These are phyloP conservation scores for Dysidea cf. avara DNA, from an alignment of 37 sponge, comb jelly and placozoan genomes.

Conservation along the genomic window DNA sequence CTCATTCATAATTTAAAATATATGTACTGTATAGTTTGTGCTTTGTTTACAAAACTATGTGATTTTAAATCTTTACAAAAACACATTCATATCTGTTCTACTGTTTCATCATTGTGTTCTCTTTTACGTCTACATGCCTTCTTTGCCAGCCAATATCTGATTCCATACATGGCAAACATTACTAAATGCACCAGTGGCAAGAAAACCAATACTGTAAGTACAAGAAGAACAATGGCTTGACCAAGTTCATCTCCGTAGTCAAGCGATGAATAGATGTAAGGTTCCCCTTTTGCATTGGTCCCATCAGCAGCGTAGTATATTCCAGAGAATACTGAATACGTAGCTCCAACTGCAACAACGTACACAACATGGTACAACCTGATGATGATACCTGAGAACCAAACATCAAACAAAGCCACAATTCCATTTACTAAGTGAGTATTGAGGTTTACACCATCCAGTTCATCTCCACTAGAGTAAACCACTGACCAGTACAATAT, in stretches of 20 bases:
- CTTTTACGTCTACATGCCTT: too few relatives aligned
- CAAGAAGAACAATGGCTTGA: slow-evolving; percentile 6
- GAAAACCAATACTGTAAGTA: slow-evolving; percentile 21
- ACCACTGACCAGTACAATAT: slow-evolving; percentile 65
- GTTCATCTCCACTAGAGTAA: background rate
- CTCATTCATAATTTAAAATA: too few relatives aligned
- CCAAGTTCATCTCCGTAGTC: slow-evolving; percentile 57
- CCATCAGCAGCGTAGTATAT: slow-evolving; percentile 65
- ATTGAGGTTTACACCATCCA: slow-evolving; percentile 33
- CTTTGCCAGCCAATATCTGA: slow-evolving; percentile 5
- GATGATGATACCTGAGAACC: slow-evolving; percentile 30
- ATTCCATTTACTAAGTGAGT: slow-evolving; percentile 53
- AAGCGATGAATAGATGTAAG: slow-evolving; percentile 50
- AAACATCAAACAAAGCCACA: slow-evolving; percentile 50
- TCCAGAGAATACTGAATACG: slow-evolving; percentile 50
- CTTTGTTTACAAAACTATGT: too few relatives aligned
- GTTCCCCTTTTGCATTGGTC: slow-evolving; percentile 23
- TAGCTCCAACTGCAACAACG: slow-evolving; percentile 1
- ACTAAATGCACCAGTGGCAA: slow-evolving; percentile 52
- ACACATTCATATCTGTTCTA: too few relatives aligned
- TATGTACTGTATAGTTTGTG: too few relatives aligned
- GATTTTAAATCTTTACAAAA: too few relatives aligned
- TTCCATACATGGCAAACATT: slow-evolving; percentile 5
- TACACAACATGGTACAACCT: slow-evolving; percentile 45
- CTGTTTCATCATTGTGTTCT: too few relatives aligned